phyloP scores from a whole-genome alignment of 1,140 invertebrate species.

The Meloidogyne chitwoodi region DNA sequence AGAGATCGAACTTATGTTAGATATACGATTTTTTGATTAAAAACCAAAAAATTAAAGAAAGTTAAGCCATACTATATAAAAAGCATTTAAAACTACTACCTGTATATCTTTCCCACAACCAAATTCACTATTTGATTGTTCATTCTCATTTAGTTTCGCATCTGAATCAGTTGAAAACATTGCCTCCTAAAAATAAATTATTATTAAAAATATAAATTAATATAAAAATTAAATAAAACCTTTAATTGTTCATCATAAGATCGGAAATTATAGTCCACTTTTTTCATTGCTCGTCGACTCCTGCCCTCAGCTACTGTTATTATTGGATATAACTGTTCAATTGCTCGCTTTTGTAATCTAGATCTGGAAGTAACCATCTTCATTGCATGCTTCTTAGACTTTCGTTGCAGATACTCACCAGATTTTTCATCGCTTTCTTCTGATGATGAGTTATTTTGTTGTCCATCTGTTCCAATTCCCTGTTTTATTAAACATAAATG shows the following conservation, averaged over 20 bases:
- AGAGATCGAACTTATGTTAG: too few relatives aligned
- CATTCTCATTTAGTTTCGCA: conserved; percentile 16
- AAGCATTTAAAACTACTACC: background rate
- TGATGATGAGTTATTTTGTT: conserved; percentile 3
- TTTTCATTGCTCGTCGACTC: conserved; percentile 33
- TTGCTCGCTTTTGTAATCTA: conserved; percentile 1
- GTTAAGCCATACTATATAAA: too few relatives aligned
- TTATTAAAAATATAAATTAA: background rate
- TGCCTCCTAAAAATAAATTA: conserved; percentile 25
- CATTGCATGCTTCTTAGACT: conserved; percentile 48
- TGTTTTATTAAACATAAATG: background rate
- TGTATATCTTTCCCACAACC: conserved; percentile 43
- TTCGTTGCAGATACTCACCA: conserved; percentile 46
- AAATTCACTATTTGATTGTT: background rate
- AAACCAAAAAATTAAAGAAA: too few relatives aligned
- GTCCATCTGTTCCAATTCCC: background rate
- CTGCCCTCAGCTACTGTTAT: conserved; percentile 54
- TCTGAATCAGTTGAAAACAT: conserved; percentile 41
- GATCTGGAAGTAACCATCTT: conserved; percentile 36
- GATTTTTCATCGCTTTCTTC: conserved; percentile 22
- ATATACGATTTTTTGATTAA: too few relatives aligned
- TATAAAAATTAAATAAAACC: conserved; percentile 9
- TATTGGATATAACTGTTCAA: conserved; percentile 27
- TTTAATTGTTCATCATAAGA: conserved; percentile 54
- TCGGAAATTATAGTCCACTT: conserved; percentile 54